A percentile compares a stretch with the other conserved stretches of the same genome.
Conservation (phyloP, 2,113 vertebrate genomes). For the Saguinus imperator region DNA sequence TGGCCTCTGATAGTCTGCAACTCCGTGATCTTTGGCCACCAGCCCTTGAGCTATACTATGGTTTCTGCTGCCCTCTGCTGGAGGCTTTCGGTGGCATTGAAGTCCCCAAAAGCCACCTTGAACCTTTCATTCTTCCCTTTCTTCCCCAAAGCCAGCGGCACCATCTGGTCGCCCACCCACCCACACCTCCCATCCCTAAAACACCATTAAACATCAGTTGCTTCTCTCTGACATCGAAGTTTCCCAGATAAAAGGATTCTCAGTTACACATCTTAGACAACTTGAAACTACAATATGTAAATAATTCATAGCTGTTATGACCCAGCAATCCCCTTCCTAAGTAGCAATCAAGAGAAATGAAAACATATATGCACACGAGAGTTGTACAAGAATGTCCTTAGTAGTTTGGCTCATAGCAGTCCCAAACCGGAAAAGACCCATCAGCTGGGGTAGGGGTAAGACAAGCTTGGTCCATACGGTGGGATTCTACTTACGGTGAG, state of each 20-base stretch:
- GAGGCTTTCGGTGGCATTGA: not conserved
- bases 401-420: not conserved
- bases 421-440: not conserved
- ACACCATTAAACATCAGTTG: not conserved
- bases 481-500: not conserved
- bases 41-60: not conserved
- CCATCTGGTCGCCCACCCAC: fast-evolving
- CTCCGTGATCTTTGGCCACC: not conserved
- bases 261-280: not conserved
- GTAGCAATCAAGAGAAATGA: not conserved
- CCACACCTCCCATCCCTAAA: not conserved
- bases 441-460: not conserved
- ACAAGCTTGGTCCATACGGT: not conserved
- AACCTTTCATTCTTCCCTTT: not conserved
- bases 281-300: not conserved
- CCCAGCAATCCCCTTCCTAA: not conserved
- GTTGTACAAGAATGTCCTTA: not conserved
- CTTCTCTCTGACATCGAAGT: not conserved
- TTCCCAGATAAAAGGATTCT: not conserved
- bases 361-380: not conserved
- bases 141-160: not conserved
- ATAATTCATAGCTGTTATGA: not conserved
- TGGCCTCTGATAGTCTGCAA: not conserved
- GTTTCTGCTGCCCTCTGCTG: slow-evolving; percentile 73
- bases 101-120: not conserved